Percentiles rank a stretch among this genome's conserved stretches.
phyloP scores from a whole-genome alignment of 53 echinoderm and acorn worm species.

The Mesocentrotus franciscanus region DNA sequence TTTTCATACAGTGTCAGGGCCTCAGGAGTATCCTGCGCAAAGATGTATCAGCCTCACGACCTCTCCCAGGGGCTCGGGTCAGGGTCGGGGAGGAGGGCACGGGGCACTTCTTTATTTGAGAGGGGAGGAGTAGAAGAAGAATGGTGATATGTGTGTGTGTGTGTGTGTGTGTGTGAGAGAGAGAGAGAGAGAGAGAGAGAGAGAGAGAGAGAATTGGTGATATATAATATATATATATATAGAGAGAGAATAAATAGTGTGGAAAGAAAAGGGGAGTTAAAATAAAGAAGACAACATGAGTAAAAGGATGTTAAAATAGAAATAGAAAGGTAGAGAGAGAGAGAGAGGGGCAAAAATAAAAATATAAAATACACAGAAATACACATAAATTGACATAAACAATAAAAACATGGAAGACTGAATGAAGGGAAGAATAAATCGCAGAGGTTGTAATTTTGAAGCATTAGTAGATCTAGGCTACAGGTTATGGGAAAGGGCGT shows the following conservation, averaged over 20 bases:
- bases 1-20: too few relatives aligned
- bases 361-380: too few relatives aligned
- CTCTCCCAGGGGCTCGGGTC: too few relatives aligned
- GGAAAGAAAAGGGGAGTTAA: not conserved
- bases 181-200: not conserved
- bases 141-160: not conserved
- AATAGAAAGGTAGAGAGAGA: not conserved
- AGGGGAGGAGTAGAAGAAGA: not conserved
- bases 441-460: too few relatives aligned
- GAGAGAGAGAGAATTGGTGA: not conserved
- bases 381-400: too few relatives aligned
- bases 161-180: not conserved
- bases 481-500: too few relatives aligned
- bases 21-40: too few relatives aligned
- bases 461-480: too few relatives aligned
- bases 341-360: not conserved
- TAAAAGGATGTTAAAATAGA: not conserved
- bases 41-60: too few relatives aligned
- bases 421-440: not conserved
- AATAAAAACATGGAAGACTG: not conserved
- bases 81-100: too few relatives aligned
- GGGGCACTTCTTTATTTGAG: not conserved
- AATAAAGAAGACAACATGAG: not conserved
- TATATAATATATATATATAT: not conserved
- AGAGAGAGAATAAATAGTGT: not conserved